A percentile compares a stretch with the other conserved stretches of the same genome.
Conservation (phyloP, 2,888 invertebrate genomes). For the Pandemis heparana region DNA sequence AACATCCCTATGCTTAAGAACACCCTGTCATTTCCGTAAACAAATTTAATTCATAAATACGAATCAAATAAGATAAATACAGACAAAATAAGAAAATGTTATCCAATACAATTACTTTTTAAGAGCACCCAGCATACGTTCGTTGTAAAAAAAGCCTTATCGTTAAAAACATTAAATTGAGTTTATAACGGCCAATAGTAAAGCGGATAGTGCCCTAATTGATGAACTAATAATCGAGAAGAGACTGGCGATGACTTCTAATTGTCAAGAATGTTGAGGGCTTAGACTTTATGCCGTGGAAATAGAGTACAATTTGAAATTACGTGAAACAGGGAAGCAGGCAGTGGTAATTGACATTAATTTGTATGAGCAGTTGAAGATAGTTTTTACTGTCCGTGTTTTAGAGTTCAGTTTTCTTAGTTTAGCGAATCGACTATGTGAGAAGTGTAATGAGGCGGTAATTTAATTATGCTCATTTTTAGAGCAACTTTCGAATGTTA, state of each 20-base stretch:
- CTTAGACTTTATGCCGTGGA: not conserved
- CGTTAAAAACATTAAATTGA: not conserved
- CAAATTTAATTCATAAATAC: no score
- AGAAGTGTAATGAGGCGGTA: conserved; percentile 30
- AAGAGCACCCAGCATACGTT: no score
- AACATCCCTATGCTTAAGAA: no score
- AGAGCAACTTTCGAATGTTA: conserved; percentile 17
- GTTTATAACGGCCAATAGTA: not conserved
- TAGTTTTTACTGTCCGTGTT: not conserved
- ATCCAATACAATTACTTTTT: no score
- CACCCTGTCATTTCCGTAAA: no score
- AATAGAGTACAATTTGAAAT: not conserved
- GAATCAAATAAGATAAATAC: no score
- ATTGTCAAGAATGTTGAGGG: not conserved
- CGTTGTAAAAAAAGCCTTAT: no score
- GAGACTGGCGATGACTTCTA: not conserved
- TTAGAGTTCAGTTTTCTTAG: not conserved
- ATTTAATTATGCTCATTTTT: conserved; percentile 27
- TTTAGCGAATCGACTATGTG: conserved; percentile 1
- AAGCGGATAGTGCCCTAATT: conserved; percentile 20
- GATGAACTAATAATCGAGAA: conserved; percentile 16
- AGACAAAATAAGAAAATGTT: no score
- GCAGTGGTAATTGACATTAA: conserved; percentile 5
- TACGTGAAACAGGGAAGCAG: not conserved
- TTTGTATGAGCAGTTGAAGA: not conserved